Evolutionary conservation across 2,888 invertebrate genomes (phyloP).

Genomic region (Cheilosia urbana): DNA sequence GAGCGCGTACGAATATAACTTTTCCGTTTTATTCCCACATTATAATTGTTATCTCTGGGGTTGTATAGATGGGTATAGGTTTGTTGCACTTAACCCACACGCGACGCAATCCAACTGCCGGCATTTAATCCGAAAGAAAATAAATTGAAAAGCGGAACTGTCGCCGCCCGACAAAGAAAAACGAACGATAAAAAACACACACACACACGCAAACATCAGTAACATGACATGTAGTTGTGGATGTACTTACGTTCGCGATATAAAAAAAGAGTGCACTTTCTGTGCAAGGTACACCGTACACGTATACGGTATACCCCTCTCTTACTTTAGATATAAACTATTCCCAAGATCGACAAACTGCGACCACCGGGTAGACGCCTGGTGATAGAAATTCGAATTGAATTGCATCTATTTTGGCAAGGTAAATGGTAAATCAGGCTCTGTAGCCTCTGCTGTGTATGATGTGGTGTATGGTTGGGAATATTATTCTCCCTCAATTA

Average conservation of each 20-base stretch:
- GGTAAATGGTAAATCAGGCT: conserved; percentile 14
- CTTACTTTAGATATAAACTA: too few species aligned
- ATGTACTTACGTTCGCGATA: background rate
- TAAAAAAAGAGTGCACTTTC: background rate
- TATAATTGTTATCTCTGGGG: background rate
- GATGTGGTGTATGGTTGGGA: background rate
- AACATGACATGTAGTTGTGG: background rate
- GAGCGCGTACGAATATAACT: background rate
- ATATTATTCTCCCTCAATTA: conserved; percentile 9
- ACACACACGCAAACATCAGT: background rate
- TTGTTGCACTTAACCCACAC: background rate
- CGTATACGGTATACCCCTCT: too few species aligned
- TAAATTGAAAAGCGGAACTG: conserved; percentile 42
- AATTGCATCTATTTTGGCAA: conserved; percentile 37
- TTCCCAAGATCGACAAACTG: too few species aligned
- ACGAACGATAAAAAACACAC: conserved; percentile 2
- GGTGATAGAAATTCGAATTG: background rate
- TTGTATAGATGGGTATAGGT: background rate
- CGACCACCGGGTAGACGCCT: background rate
- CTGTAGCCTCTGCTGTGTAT: background rate
- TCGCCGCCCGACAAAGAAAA: conserved; percentile 22
- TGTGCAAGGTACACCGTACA: background rate
- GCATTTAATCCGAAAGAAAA: conserved; percentile 28
- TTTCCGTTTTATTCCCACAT: background rate
- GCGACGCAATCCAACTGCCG: conserved; percentile 36